Percentiles rank a stretch among this genome's conserved stretches.
Conservation (phyloP, 1,140 invertebrate genomes). For the Platyscapa corneri region DNA sequence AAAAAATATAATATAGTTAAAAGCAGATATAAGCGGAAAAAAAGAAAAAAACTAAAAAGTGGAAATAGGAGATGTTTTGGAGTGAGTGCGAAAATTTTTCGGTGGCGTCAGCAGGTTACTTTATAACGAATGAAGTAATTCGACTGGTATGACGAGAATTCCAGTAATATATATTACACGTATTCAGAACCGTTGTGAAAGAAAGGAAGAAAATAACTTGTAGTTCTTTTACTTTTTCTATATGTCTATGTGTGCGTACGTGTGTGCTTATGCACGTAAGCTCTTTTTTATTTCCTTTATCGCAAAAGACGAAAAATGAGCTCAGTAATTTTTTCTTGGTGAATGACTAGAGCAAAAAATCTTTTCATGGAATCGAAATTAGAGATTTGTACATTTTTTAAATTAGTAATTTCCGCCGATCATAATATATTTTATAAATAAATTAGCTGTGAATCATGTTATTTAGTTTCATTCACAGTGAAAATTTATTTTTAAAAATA, state of each 20-base stretch:
- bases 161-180: not conserved
- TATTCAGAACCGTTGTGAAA: not conserved
- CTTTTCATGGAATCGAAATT: not conserved
- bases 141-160: constrained; percentile 33
- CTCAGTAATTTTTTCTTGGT: not conserved
- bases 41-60: not conserved
- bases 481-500: too few relatives aligned
- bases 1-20: not conserved
- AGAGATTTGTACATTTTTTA: not conserved
- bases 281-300: too few relatives aligned
- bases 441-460: too few relatives aligned
- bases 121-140: constrained; percentile 39
- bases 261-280: not conserved
- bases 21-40: not conserved
- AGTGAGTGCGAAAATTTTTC: constrained; percentile 32
- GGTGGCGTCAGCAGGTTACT: constrained; percentile 3
- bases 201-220: constrained; percentile 21
- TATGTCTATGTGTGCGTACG: not conserved
- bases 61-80: not conserved
- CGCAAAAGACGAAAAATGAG: not conserved
- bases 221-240: constrained; percentile 33
- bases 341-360: not conserved
- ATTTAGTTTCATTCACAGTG: too few relatives aligned
- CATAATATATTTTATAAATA: too few relatives aligned
- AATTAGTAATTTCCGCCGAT: not conserved